Percentiles rank a stretch among this genome's conserved stretches.
Conservation (phyloP, 2,797 vertebrate genomes). For the Pseudopleuronectes americanus region DNA sequence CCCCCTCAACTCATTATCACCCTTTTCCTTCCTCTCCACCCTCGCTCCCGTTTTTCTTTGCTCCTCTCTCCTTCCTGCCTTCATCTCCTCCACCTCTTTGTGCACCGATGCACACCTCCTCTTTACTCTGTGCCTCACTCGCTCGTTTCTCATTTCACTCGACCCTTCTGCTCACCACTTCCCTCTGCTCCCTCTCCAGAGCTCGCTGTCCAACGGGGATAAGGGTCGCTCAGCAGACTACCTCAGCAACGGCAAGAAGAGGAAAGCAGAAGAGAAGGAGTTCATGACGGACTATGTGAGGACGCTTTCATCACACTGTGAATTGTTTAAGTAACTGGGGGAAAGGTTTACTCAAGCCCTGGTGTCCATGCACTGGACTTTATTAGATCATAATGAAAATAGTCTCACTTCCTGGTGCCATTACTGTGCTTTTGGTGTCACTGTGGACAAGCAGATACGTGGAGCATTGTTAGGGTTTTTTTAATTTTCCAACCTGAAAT, state of each 20-base stretch:
- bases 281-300: conserved; percentile 92
- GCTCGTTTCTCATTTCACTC: conserved; percentile 16
- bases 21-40: conserved; percentile 52
- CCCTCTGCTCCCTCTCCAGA: conserved; percentile 75
- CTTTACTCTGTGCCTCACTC: conserved; percentile 15
- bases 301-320: conserved; percentile 17
- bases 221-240: conserved; percentile 89
- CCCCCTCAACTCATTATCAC: conserved; percentile 78
- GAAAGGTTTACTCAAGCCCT: conserved; percentile 29
- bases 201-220: conserved; percentile 90
- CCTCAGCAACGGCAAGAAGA: conserved; percentile 92
- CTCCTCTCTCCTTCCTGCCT: conserved; percentile 16
- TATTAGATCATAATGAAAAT: conserved; percentile 34
- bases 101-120: neutral
- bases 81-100: conserved; percentile 17
- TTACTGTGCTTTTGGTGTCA: conserved; percentile 6
- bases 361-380: conserved; percentile 4
- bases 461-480: neutral
- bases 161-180: neutral
- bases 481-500: conserved; percentile 8
- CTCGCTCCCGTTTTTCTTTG: conserved; percentile 17
- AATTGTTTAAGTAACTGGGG: conserved; percentile 42
- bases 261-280: conserved; percentile 93
- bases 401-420: conserved; percentile 12
- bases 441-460: conserved; percentile 12